Evolutionary conservation across 1,140 invertebrate genomes (phyloP).

Genomic region (Brachionus rotundiformis): DNA sequence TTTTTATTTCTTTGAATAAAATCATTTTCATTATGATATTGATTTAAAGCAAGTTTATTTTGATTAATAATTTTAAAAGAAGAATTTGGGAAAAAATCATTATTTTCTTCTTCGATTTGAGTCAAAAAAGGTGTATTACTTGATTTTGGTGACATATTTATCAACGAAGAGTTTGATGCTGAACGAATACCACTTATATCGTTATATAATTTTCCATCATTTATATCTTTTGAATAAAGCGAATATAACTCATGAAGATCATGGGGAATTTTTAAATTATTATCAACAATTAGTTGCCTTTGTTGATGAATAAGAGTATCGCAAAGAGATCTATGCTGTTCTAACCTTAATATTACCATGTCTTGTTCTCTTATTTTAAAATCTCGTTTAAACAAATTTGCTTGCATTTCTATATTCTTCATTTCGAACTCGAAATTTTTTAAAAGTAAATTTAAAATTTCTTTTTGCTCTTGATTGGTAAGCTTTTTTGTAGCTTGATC

Average conservation of each 20-base stretch:
- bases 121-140: constrained; percentile 22
- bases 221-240: constrained; percentile 74
- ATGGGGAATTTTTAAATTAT: constrained; percentile 71
- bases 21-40: not conserved
- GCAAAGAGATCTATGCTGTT: constrained; percentile 78
- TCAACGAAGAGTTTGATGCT: constrained; percentile 28
- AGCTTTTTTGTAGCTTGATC: constrained; percentile 74
- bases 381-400: constrained; percentile 77
- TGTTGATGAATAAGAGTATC: constrained; percentile 88
- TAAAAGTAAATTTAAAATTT: constrained; percentile 79
- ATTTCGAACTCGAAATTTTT: constrained; percentile 85
- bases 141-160: constrained; percentile 32
- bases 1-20: not conserved
- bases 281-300: constrained; percentile 75
- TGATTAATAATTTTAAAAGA: not conserved
- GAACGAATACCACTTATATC: constrained; percentile 46
- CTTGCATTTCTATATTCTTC: constrained; percentile 84
- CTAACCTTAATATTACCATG: constrained; percentile 77
- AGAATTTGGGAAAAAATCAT: not conserved
- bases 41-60: too few species aligned
- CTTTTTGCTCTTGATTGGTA: constrained; percentile 80
- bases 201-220: constrained; percentile 54
- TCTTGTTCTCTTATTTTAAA: constrained; percentile 81
- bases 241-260: constrained; percentile 81
- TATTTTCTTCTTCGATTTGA: constrained; percentile 46